Evolutionary conservation across 1,140 invertebrate genomes (phyloP), one percentile per base, ranked within the genome.

Genomic region (Drosophila santomea): DNA sequence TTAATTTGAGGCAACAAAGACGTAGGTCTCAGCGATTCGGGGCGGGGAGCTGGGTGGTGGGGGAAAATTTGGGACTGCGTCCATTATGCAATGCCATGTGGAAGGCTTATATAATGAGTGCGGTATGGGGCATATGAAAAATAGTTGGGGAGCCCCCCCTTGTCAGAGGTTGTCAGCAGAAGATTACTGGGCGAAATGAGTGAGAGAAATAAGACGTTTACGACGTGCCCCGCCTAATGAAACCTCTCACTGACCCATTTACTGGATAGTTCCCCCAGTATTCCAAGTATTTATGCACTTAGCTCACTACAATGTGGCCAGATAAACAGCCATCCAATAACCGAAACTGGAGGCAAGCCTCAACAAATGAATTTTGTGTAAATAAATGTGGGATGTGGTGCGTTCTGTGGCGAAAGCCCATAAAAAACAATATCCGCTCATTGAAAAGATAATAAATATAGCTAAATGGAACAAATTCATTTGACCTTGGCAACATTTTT

Each of bases 1-100:
- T 84, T 84, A 84, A 84, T 85, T 84, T 84, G 60, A 69, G 41
- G 72, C 62, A 79, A 75, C 80, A 75, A 69, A 75, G 59, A 55
- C 28, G 28, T 45, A 55, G 51, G 41, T 55, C n/a, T 15, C 11
- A 0, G 20, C n/a, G 61, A 41, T 41, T 50, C 32, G 17, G 59
- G 55, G 32, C 7, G 17, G n/a, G 14, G 25, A 58, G 25, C 11
- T 2, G 25, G 45, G 56, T 7, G 38, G 7, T 32, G 28, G 7
- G 32, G 11, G 25, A 25, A 28, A 54, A 32, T 52, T 5, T 10
- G 38, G 51, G 38, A 39, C 78, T 48, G 54, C 45, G 78, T 67
- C 76, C 76, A 84, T 68, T 84, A 83, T 83, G 80, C 80, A 80
- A 80, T 60, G 80, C 63, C 59, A 75, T 64, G 69, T 69, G 64